Evolutionary conservation across 2,797 vertebrate species (phyloP), one percentile per base, ranked within the genome.

Genomic region (Cercopithecus hamlyni): DNA sequence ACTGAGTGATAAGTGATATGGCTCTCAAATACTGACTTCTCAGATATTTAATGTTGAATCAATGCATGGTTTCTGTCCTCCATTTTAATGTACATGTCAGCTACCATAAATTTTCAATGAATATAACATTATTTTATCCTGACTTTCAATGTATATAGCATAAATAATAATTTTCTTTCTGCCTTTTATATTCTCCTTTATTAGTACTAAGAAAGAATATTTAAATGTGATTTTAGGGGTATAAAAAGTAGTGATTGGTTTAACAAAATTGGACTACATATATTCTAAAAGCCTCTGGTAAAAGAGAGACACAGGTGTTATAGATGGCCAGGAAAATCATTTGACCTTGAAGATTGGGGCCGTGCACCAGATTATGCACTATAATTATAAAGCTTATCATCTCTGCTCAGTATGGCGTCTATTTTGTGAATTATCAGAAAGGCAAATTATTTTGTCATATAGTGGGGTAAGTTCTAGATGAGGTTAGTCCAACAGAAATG

Each of bases 81-180:
- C 48, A 39, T 88, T 95, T 91, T 24, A 96, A 88, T 43, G 57
- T 4, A 73, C 4, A 88, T 64, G 57, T 83, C 84, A 92, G 64
- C 30, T 83, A 22, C 26, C 2, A 26, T 81, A 13, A 80, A 10
- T 95, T 75, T 90, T 85, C 76, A 92, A 36, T 91, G 33, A 93
- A 20, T 88, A 92, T 72, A 83, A 92, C 7, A 41, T n/a, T 70
- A 41, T 12, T 90, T 70, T 61, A 84, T 12, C 96, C 12, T 87
- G 33, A 45, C 41, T 90, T 13, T 80, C 27, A 79, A 19, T 55
- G n/a, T 30, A 43, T 2, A 39, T 4, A 50, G 36, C 77, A 6
- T 27, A 85, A 50, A 64, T 80, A 75, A 83, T 30, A 41, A 89
- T 75, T 96, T 93, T n/a, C 0, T 17, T 76, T 77, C 3, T 39